phyloP scores from a whole-genome alignment of 2,797 vertebrate genomes.

The Neopelma chrysocephalum region DNA sequence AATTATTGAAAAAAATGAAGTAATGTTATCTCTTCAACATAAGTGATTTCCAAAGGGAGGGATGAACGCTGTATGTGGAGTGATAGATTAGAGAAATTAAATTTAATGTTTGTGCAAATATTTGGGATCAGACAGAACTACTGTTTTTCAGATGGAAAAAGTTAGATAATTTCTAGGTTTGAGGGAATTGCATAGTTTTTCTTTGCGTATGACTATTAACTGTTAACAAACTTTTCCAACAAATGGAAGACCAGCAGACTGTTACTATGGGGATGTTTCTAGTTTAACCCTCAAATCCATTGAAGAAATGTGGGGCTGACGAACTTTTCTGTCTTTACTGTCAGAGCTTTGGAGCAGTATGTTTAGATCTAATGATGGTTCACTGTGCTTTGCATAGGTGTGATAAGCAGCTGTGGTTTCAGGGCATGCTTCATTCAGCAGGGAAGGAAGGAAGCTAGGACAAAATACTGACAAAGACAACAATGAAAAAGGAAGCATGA shows the following conservation, averaged over 20 bases:
- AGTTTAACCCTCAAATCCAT: neutral
- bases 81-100: neutral
- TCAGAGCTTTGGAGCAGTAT: neutral
- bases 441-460: slow-evolving; percentile 20
- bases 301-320: neutral
- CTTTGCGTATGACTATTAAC: neutral
- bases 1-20: neutral
- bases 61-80: fast-evolving
- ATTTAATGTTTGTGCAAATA: neutral
- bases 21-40: neutral
- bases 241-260: neutral
- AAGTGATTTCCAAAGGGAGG: neutral
- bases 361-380: neutral
- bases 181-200: neutral
- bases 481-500: slow-evolving; percentile 10
- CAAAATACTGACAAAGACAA: neutral
- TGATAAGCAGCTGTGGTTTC: slow-evolving; percentile 7
- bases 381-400: neutral
- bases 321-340: neutral
- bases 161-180: neutral
- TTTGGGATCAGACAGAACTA: neutral
- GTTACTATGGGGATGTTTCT: fast-evolving
- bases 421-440: neutral
- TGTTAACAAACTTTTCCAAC: neutral
- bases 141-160: neutral